phyloP scores from a whole-genome alignment of 1,140 invertebrate genomes.

The Drosophila biarmipes region DNA sequence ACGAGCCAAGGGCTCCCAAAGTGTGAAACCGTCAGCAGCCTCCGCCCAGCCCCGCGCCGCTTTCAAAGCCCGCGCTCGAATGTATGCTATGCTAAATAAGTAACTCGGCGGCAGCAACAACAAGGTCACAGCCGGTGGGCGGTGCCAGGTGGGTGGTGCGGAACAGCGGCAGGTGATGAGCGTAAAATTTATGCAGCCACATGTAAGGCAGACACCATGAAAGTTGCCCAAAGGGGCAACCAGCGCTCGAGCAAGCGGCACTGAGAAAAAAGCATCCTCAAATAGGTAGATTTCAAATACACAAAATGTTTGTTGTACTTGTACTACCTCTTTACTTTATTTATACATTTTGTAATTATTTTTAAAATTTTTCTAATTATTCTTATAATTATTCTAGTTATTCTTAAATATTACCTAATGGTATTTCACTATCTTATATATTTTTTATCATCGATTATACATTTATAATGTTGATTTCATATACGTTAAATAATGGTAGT shows the following conservation, averaged over 20 bases:
- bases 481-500: too few species aligned
- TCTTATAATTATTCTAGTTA: too few species aligned
- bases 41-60: constrained; percentile 42
- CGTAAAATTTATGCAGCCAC: constrained; percentile 82
- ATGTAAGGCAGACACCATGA: constrained; percentile 69
- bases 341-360: too few species aligned
- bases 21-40: constrained; percentile 25
- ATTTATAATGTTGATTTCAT: too few species aligned
- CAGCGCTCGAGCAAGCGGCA: constrained; percentile 2
- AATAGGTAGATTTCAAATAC: too few species aligned
- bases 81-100: constrained; percentile 73
- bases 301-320: too few species aligned
- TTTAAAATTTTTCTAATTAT: too few species aligned
- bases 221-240: constrained; percentile 57
- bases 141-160: constrained; percentile 12
- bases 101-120: constrained; percentile 63
- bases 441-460: too few species aligned
- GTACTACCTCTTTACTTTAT: too few species aligned
- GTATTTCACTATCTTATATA: too few species aligned
- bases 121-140: constrained; percentile 52
- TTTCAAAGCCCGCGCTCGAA: constrained; percentile 61
- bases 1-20: constrained; percentile 64
- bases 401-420: too few species aligned
- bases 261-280: neutral
- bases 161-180: constrained; percentile 70